Base-by-base conservation (phyloP, 2,113 vertebrate species). In the Labeo rohita region DNA sequence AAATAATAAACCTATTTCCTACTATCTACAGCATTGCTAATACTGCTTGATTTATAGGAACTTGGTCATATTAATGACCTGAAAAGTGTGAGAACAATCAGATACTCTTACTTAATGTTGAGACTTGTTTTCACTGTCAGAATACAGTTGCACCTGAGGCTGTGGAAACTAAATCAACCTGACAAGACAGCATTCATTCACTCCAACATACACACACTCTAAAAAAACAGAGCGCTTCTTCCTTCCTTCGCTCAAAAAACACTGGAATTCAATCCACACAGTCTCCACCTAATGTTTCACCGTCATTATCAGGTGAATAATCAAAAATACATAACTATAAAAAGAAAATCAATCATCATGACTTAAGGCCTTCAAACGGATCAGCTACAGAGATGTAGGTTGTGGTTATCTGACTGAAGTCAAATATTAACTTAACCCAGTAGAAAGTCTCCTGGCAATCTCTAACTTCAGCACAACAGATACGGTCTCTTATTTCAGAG, bases 371-470 rank as follows among this genome's bases (percentile, higher is more conserved):
- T 86, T 80, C 66, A 85, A 89, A 76, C 23, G 11, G 82, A 72
- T 72, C 88, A 88, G 72, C 28, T 80, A 84, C 84, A 90, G 90
- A 90, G 90, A 83, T 87, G 87, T 82, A 83, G 76, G 76, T 73
- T 86, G 80, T 36, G 85, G 6, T 59, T 93, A 89, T 95, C 94
- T 95, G 92, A 92, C 87, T 90, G 85, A 85, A 85, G 92, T 95
- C 73, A 95, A 95, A 94, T 91, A 95, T 95, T 95, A 95, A 95
- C 94, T 85, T 74, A 28, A 84, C 12, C 54, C 65, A 68, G 90
- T 88, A 90, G 92, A 93, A 94, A 94, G 92, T 93, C 90, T 90
- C 90, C 88, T 89, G 88, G 88, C 77, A 72, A 85, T 89, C 83
- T 45, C 74, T 89, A 85, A 72, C 85, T 47, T 47, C 6, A 49